phyloP scores from a whole-genome alignment of 2,888 invertebrate species.

The Sialis fuliginosa region DNA sequence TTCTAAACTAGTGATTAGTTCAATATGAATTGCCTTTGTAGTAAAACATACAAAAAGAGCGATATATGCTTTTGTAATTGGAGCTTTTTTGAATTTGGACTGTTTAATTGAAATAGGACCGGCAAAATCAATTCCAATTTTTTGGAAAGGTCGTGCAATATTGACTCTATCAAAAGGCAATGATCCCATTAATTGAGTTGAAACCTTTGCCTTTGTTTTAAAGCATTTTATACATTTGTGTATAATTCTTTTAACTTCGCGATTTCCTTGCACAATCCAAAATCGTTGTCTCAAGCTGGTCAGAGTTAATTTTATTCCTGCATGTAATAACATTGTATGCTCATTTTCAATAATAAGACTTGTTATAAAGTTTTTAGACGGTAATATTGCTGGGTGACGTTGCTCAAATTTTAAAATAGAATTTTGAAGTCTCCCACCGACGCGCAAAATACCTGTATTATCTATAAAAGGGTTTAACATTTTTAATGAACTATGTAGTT shows the following conservation, averaged over 20 bases:
- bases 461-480: constrained; percentile 7
- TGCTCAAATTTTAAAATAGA: constrained; percentile 2
- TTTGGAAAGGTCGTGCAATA: constrained; percentile 6
- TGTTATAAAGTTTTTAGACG: not conserved
- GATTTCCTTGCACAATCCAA: not conserved
- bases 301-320: not conserved
- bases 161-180: constrained; percentile 7
- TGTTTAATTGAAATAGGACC: constrained; percentile 9
- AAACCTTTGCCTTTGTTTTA: not conserved
- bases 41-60: not conserved
- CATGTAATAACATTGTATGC: not conserved
- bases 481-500: not conserved
- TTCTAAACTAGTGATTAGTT: not conserved
- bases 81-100: not conserved
- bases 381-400: constrained; percentile 7
- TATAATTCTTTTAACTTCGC: not conserved
- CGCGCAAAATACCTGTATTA: constrained; percentile 2
- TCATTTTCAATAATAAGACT: not conserved
- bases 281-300: not conserved
- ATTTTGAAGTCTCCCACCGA: constrained; percentile 6
- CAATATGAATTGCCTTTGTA: not conserved
- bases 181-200: constrained; percentile 7
- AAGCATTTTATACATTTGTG: not conserved
- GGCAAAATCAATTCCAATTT: constrained; percentile 9
- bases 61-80: not conserved